Base-by-base conservation (phyloP, 2,888 invertebrate species). In the Lucinisca nassula region DNA sequence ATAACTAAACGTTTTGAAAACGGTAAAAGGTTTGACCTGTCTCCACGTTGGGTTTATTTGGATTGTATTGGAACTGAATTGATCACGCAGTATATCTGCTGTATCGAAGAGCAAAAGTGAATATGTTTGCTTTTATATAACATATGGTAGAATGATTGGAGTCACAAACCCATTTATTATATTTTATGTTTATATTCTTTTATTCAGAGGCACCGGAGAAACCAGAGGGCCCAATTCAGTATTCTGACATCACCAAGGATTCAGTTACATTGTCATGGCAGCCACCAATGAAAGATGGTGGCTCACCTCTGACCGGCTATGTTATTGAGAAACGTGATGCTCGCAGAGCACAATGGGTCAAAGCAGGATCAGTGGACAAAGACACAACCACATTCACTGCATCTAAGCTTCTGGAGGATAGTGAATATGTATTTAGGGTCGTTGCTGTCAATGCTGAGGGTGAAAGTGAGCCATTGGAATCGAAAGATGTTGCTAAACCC, bases 291-390 rank as follows among this genome's bases (percentile, higher is more conserved):
- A 93, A 94, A 55, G 94, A 95, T 91, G 95, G 95, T 70, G 95
- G 95, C 17, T 90, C 93, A 27, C 92, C 93, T 85, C 89, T 95
- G 85, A 94, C 82, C 45, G 91, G 88, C 35, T 95, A 94, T 87
- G 70, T 95, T 37, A 90, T 96, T 14, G 95, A 96, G 88, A 92
- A 94, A 79, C 98, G 98, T 98, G 98, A 89, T 97, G 99, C 94
- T 98, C 98, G 49, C 99, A 99, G 96, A 99, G 99, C 94, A 98
- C 99, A 75, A 97, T 99, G 90, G 99, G 90, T 92, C 32, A 95
- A 92, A 38, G 90, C 90, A 73, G 92, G 92, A 24, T 82, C 89
- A 61, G 93, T 94, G 1, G 87, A 92, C 27, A 91, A 92, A 6
- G 88, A 91, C 32, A 90, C 91, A 38, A 93, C 93, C 8, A 90